phyloP scores from a whole-genome alignment of 2,113 vertebrate species.

The Hydropotes inermis region DNA sequence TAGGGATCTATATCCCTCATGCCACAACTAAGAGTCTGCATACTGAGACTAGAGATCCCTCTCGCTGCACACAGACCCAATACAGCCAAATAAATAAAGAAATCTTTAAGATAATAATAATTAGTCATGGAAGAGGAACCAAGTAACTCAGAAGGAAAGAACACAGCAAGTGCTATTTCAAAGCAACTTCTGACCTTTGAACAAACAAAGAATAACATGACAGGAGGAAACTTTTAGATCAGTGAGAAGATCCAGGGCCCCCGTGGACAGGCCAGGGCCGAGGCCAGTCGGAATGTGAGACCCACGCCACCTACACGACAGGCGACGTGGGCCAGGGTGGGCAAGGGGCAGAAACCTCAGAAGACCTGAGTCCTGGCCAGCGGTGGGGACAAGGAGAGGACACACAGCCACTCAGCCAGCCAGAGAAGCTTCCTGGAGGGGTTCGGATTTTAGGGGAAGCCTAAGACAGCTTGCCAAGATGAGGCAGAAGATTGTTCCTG shows the following conservation, averaged over 20 bases:
- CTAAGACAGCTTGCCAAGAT: background rate
- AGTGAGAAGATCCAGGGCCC: background rate
- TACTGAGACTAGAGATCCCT: background rate
- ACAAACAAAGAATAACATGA: background rate
- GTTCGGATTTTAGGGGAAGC: background rate
- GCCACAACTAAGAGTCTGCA: background rate
- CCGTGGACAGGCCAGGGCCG: background rate
- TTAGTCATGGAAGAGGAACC: background rate
- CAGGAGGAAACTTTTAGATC: background rate
- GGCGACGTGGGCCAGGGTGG: rapidly evolving
- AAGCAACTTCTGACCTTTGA: background rate
- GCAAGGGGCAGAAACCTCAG: background rate
- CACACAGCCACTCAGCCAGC: background rate
- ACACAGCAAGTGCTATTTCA: background rate
- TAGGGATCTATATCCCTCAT: background rate
- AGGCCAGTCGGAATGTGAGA: background rate
- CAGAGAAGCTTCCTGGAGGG: background rate
- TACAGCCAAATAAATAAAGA: background rate
- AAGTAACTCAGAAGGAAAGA: background rate
- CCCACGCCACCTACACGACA: background rate
- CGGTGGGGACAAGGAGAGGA: background rate
- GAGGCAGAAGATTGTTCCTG: background rate
- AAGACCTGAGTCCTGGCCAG: background rate
- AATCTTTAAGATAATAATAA: background rate
- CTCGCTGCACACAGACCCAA: background rate